Conservation (phyloP, 2,888 invertebrate species). For the Agrilus mali region DNA sequence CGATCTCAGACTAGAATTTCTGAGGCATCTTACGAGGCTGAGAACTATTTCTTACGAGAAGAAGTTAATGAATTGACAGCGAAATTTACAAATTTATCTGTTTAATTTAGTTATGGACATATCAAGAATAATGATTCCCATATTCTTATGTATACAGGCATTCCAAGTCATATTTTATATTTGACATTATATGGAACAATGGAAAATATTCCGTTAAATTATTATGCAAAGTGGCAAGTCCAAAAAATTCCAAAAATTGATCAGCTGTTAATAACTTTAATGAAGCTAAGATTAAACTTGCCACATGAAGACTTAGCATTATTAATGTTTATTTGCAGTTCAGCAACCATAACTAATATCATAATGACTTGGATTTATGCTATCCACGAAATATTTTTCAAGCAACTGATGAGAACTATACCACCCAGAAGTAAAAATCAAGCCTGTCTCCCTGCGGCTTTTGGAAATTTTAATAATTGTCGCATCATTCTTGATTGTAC, state of each 20-base stretch:
- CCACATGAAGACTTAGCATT: conserved; percentile 13
- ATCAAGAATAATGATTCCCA: too few species aligned
- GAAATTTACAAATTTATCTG: too few species aligned
- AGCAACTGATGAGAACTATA: conserved; percentile 13
- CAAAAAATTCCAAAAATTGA: conserved; percentile 8
- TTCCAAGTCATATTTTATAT: too few species aligned
- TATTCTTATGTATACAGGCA: too few species aligned
- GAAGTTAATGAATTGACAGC: too few species aligned
- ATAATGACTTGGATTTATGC: conserved; percentile 14
- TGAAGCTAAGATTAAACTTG: conserved; percentile 14
- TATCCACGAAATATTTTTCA: conserved; percentile 13
- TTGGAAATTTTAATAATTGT: conserved; percentile 14
- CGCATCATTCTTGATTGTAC: conserved; percentile 14
- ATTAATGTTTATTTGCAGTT: conserved; percentile 10
- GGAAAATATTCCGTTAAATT: too few species aligned
- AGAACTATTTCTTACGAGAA: too few species aligned
- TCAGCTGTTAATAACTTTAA: conserved; percentile 12
- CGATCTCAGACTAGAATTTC: too few species aligned
- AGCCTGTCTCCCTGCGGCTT: conserved; percentile 12
- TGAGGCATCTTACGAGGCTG: too few species aligned
- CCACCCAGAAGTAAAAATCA: conserved; percentile 13
- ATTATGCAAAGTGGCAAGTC: conserved; percentile 4
- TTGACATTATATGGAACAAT: too few species aligned
- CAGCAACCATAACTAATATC: conserved; percentile 11
- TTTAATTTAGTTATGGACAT: too few species aligned